Percentiles rank a stretch among this genome's conserved stretches.
These are phyloP conservation scores for Rhagoletis zephyria DNA, from an alignment of 1,140 invertebrate species.

Conservation along the genomic window DNA sequence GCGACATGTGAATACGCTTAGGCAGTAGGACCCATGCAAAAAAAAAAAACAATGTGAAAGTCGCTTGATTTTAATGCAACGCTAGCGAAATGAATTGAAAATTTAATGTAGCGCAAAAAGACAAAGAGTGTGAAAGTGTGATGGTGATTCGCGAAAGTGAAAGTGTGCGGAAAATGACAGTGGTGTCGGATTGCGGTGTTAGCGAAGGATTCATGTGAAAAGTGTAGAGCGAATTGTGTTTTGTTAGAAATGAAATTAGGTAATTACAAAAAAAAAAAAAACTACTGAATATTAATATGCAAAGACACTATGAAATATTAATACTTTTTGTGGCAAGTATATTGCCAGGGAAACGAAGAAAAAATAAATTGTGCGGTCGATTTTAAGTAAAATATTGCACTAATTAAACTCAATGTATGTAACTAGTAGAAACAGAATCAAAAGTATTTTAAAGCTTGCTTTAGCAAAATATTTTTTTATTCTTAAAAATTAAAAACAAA, in stretches of 20 bases:
- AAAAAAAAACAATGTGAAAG: constrained; percentile 7
- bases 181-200: not conserved
- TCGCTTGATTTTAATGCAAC: not conserved
- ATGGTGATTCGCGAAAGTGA: constrained; percentile 1
- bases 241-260: not conserved
- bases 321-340: not conserved
- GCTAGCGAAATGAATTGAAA: not conserved
- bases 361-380: not conserved
- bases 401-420: too few species aligned
- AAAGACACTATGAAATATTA: too few species aligned
- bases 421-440: too few species aligned
- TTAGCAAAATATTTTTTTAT: too few species aligned
- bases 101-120: constrained; percentile 27
- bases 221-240: not conserved
- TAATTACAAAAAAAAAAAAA: not conserved
- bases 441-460: too few species aligned
- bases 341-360: not conserved
- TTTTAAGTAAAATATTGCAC: too few species aligned
- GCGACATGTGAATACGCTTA: not conserved
- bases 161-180: constrained; percentile 32
- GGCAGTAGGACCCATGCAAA: not conserved
- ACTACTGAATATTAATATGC: too few species aligned
- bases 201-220: not conserved
- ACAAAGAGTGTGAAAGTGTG: not conserved
- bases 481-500: too few species aligned